phyloP scores from a whole-genome alignment of 2,113 vertebrate genomes.

The Notiomystis cincta region DNA sequence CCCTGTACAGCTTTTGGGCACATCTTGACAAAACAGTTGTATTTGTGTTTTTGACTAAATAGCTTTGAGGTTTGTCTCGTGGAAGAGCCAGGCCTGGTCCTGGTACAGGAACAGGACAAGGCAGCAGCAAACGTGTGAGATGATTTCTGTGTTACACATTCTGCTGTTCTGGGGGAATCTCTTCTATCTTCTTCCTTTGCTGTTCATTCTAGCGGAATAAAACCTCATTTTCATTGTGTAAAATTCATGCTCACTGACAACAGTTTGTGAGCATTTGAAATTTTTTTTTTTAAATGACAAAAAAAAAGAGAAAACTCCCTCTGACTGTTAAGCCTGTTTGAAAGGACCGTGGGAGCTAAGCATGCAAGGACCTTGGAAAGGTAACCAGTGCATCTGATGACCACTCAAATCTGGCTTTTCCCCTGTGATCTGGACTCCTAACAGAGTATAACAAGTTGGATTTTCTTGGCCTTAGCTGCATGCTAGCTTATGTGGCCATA shows the following conservation, averaged over 20 bases:
- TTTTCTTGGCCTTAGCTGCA: not conserved
- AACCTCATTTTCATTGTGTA: not conserved
- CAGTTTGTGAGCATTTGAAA: not conserved
- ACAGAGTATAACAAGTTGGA: not conserved
- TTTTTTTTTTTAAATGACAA: not conserved
- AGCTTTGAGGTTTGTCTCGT: not conserved
- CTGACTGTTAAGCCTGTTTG: not conserved
- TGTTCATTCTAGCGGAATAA: not conserved
- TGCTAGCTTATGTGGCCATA: not conserved
- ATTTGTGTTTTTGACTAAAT: not conserved
- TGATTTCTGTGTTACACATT: not conserved
- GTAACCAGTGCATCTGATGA: not conserved
- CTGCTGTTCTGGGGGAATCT: not conserved
- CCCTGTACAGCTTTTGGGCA: not conserved
- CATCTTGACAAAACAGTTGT: not conserved
- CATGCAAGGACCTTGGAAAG: not conserved
- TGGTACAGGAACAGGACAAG: not conserved
- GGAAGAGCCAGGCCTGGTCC: accelerated
- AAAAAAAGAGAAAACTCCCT: not conserved
- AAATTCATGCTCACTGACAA: not conserved
- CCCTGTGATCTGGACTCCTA: not conserved
- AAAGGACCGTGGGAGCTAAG: not conserved
- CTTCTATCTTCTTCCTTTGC: not conserved
- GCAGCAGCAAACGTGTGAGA: not conserved
- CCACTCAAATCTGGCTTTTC: not conserved